Evolutionary conservation across 2,888 invertebrate genomes (phyloP).

Genomic region (Drosophila barbarae): DNA sequence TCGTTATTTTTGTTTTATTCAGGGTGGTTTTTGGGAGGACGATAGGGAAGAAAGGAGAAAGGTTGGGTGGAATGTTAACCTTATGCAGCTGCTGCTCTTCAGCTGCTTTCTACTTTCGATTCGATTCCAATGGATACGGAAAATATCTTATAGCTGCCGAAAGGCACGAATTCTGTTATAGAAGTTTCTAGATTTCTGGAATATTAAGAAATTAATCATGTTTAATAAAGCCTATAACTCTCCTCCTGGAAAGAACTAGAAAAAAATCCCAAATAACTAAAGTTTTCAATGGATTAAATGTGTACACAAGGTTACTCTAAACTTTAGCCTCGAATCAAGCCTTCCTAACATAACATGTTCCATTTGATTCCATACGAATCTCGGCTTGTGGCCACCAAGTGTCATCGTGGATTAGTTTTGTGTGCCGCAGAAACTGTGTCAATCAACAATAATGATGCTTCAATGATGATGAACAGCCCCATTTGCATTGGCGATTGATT

Average conservation of each 20-base stretch:
- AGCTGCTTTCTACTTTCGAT: slow-evolving; percentile 15
- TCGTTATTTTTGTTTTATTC: slow-evolving; percentile 1
- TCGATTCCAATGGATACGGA: background rate
- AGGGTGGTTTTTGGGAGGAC: slow-evolving; percentile 25
- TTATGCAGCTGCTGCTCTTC: slow-evolving; percentile 20
- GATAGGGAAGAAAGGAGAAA: slow-evolving; percentile 7
- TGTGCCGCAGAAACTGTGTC: slow-evolving; percentile 39
- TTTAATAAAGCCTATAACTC: too few species aligned
- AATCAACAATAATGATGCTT: slow-evolving; percentile 35
- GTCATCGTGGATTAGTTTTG: slow-evolving; percentile 33
- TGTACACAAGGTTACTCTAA: background rate
- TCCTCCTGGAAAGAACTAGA: too few species aligned
- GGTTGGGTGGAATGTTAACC: slow-evolving; percentile 8
- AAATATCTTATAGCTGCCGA: background rate
- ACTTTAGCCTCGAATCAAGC: slow-evolving; percentile 2
- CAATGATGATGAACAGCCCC: slow-evolving; percentile 28
- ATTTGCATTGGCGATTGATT: slow-evolving; percentile 37
- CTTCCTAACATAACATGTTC: background rate
- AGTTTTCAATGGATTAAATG: background rate
- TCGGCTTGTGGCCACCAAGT: slow-evolving; percentile 20
- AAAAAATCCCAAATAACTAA: too few species aligned
- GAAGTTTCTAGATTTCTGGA: background rate
- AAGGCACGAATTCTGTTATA: background rate
- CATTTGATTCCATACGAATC: background rate
- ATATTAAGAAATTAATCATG: background rate